Base-by-base conservation (phyloP, 2,888 invertebrate genomes). In the Drosophila siamana region DNA sequence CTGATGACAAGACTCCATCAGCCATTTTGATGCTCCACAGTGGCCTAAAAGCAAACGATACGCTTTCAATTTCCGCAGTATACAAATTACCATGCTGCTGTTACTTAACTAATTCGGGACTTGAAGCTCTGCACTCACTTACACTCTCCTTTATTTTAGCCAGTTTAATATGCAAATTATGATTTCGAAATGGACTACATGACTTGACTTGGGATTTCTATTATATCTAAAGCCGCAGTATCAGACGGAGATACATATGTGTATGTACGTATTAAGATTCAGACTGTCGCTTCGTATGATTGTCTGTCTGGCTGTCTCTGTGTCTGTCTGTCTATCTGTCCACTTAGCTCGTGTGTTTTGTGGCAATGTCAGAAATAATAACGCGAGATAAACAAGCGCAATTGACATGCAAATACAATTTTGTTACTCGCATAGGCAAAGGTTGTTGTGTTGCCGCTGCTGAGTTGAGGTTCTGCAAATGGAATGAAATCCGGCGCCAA, bases 381-480 rank as follows among this genome's bases (percentile, higher is more conserved):
- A 74, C 80, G 69, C 78, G 78, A 80, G 86, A 88, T 86, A 84
- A 84, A 88, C 88, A 84, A 77, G 72, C 80, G 67, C 83, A 84
- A 84, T 84, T 84, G 83, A 86, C 83, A 84, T 84, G 83, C 83
- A 84, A 84, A 84, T 84, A 84, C 72, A 86, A 82, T 85, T 87
- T 82, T 66, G 51, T 55, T 44, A 22, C 46, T 47, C 9, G 48
- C 46, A 67, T 66, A 28, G 62, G 59, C 69, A 8, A 41, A 33
- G 16, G 24, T 43, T 15, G 44, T n/a, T 30, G 19, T 28, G 28
- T 28, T 56, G 47, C 56, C 48, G 44, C 26, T 30, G 52, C 46
- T 52, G 36, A 44, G 55, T 16, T 11, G 13, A 33, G 63, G 63
- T 64, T 62, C 57, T 65, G 43, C 43, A 74, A 44, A 72, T 54